Base-by-base conservation (phyloP, 2,888 invertebrate species). In the Tachina grossa region DNA sequence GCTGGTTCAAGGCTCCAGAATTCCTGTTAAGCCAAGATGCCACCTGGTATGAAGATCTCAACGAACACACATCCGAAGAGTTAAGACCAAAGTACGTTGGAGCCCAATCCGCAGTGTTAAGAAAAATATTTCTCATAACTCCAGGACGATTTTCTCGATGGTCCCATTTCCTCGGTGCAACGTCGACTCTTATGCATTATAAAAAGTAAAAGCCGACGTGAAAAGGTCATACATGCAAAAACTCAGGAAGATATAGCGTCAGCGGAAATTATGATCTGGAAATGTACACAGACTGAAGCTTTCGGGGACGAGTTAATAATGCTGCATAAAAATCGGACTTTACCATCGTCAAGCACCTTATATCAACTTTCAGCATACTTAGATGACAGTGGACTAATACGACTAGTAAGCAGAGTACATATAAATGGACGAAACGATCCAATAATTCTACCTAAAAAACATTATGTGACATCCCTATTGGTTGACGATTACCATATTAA, bases 391-490 rank as follows among this genome's bases (percentile, higher is more conserved):
- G 68, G 77, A 39, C 31, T 82, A n/a, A 39, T 83, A 6, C 55
- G 75, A 31, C 39, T 79, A 19, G 66, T 63, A 49, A 63, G 80
- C 13, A 47, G 86, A 65, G 82, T 79, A 41, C 61, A 53, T n/a
- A 43, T 53, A 1, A 14, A 22, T 10, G 19, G 22, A 1, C 41
- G 63, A 1, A 14, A 9, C 3, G 63, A 63, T 41, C 68, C 59
- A 1, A 68, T 77, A 41, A 77, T 68, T 6, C 9, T 68, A n/a
- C 77, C 68, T 5, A 1, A 47, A 76, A n/a, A 55, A 76, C 4
- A n/a, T n/a, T 31, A 19, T 13, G 45, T 66, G n/a, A n/a, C n/a
- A n/a, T n/a, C n/a, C n/a, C n/a, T n/a, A n/a, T n/a, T n/a, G 1
- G 57, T 66, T 1, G 16, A 10, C 0, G 10, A 49, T 31, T 66